Evolutionary conservation across 2,888 invertebrate genomes (phyloP), one percentile per base, ranked within the genome.

Genomic region (Cyrtodaria siliqua): DNA sequence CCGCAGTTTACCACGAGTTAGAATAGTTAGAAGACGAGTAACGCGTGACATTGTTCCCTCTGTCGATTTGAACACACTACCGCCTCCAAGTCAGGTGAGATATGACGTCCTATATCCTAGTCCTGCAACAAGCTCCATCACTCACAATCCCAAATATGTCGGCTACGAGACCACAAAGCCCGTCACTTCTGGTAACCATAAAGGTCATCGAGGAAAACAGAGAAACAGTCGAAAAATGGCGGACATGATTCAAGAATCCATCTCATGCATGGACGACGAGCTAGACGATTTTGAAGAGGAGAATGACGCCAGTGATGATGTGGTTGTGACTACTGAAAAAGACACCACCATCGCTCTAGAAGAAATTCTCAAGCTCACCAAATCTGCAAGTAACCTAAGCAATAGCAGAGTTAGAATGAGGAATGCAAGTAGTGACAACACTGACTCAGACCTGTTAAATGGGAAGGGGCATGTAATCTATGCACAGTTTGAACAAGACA

Each of bases 61-160:
- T 12, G 57, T 33, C 38, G 64, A 68, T 24, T 49, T 42, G 8
- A 59, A 56, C 16, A 49, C 57, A 2, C 16, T 44, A 6, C 23
- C 14, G 14, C 14, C 40, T 12, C 4, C 52, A 27, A 67, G 70
- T 9, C 77, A 78, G 33, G 40, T 87, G 3, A 50, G 71, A 18
- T 84, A 82, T 23, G 82, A 87, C 26, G 79, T 86, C 6, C 40
- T 71, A 20, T 78, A 79, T 38, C 85, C 85, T 26, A 67, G 76
- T 55, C 82, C 86, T 9, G 64, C 44, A 1, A 70, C 77, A 26
- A 84, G 80, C 42, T 86, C 82, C 3, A 49, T 86, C 4, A 71
- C 82, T 0, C 85, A 86, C 52, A 82, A 84, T 47, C 62, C 78
- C 2, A 83, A 86, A 66, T 77, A 72, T 24, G 72, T 86, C 20